Evolutionary conservation across 2,888 invertebrate species (phyloP), one percentile per base, ranked within the genome.

Genomic region (Odontocerum albicorne): DNA sequence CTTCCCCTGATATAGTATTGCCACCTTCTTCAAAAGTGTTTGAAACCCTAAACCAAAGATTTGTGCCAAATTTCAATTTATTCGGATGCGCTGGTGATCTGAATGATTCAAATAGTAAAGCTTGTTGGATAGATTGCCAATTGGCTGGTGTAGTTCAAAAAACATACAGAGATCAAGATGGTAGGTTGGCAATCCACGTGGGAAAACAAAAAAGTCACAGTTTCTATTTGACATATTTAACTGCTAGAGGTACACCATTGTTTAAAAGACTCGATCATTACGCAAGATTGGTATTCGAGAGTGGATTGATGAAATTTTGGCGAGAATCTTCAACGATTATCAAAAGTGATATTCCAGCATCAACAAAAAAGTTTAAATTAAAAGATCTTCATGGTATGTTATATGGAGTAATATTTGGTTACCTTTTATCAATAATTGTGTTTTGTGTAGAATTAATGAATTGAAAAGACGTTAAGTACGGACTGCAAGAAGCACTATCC

Each of bases 91-190:
- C 72, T 1, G 63, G 65, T 2, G 58, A 65, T 50, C 66, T 78
- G 64, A 62, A 42, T n/a, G 69, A 69, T 38, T 70, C 74, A 43
- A 68, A 66, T 33, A 64, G 61, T 3, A 68, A 70, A 51, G 74
- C 76, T 64, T 78, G 78, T 62, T 65, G 76, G 3, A 61, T 74
- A 12, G 77, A 78, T 55, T 78, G 78, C 62, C 67, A 75, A 4
- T 64, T 74, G 2, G 75, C 70, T 1, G 69, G 67, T 10, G 74
- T 72, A 57, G 63, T 72, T 3, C 66, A 67, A 62, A 67, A 67
- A 27, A 76, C 73, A 60, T 64, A 62, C 46, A 62, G 77, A 43
- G 70, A 77, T 59, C 63, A 68, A 1, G 68, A 70, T 49, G 77
- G 77, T 0, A 68, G 74, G 57, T 74, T 74, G 59, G 76, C 70